Base-by-base conservation (phyloP, 2,888 invertebrate genomes). In the Torymus tubicola region DNA sequence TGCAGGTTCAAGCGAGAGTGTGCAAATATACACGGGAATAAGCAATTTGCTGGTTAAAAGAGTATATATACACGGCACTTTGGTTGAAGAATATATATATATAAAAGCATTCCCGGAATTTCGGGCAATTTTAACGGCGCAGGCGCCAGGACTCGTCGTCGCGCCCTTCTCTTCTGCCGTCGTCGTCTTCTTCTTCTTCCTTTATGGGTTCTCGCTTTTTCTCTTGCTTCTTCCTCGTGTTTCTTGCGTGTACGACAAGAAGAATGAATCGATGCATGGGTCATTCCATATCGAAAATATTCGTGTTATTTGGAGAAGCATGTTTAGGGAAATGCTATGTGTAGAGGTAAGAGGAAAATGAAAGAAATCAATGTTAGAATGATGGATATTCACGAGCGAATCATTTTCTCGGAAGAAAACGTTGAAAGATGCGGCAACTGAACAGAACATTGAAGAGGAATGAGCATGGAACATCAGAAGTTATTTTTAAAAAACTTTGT, bases 111-210 rank as follows among this genome's bases (percentile, higher is more conserved):
- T 90, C 90, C 84, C 82, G 85, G 90, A 89, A 90, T 89, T 89
- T 88, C 86, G 86, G 86, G 86, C 87, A 89, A 89, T 90, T 90
- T 90, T 90, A 89, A 90, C 90, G 88, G 88, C 87, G 84, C 87
- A 89, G 90, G 89, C 89, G 88, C 89, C 89, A 88, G 87, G 85
- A 86, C 86, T n/a, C n/a, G n/a, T 86, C 88, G 89, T 63, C 72
- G 76, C 67, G 61, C n/a, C 78, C 67, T 72, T 61, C 69, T 68
- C 24, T 10, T 64, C n/a, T 16, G n/a, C 21, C 21, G 31, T 31
- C 31, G 31, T 31, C 31, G 31, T 31, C 10, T 31, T 21, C 52
- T 57, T 50, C 31, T 2, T 70, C 24, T 5, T 61, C n/a, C 21
- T 57, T 24, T 55, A 1, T 53, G 3, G 21, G 5, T 4, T 52